Evolutionary conservation across 2,888 invertebrate species (phyloP).

Genomic region (Drosophila aldrichi): DNA sequence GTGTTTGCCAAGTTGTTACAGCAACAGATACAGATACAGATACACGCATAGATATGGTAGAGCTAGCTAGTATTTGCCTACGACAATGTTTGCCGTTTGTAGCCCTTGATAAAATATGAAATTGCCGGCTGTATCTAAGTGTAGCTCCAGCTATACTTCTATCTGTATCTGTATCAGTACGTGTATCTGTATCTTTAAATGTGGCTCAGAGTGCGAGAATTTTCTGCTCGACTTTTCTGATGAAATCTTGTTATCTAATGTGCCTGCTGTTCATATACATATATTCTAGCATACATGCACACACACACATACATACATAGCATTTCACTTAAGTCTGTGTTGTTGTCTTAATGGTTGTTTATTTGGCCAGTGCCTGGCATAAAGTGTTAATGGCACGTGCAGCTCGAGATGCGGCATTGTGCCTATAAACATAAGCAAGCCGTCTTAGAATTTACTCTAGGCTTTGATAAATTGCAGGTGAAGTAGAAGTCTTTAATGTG

Average conservation of each 20-base stretch:
- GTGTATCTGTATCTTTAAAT: slow-evolving; percentile 21
- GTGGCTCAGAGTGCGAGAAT: slow-evolving; percentile 43
- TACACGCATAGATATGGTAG: slow-evolving; percentile 56
- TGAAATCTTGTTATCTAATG: slow-evolving; percentile 71
- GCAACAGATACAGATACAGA: slow-evolving; percentile 30
- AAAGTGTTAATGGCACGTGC: slow-evolving; percentile 83
- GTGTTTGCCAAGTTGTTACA: slow-evolving; percentile 63
- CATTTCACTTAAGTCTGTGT: slow-evolving; percentile 19
- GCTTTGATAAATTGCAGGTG: no score
- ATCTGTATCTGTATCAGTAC: slow-evolving; percentile 23
- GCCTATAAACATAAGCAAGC: slow-evolving; percentile 10
- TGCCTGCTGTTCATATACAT: slow-evolving; percentile 19
- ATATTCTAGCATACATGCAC: not conserved
- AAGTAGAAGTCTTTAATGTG: not conserved
- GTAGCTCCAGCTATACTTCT: slow-evolving; percentile 10
- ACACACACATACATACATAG: slow-evolving; percentile 4
- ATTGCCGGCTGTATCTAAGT: slow-evolving; percentile 51
- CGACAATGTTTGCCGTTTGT: slow-evolving; percentile 70
- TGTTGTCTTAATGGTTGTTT: slow-evolving; percentile 30
- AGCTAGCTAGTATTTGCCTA: slow-evolving; percentile 66
- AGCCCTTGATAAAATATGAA: slow-evolving; percentile 77
- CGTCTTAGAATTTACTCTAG: not conserved
- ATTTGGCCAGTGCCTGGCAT: slow-evolving; percentile 42
- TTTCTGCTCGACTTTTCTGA: slow-evolving; percentile 58
- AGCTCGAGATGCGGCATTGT: slow-evolving; percentile 31